Evolutionary conservation across 2,888 invertebrate species (phyloP).

Genomic region (Lissonota sp.): DNA sequence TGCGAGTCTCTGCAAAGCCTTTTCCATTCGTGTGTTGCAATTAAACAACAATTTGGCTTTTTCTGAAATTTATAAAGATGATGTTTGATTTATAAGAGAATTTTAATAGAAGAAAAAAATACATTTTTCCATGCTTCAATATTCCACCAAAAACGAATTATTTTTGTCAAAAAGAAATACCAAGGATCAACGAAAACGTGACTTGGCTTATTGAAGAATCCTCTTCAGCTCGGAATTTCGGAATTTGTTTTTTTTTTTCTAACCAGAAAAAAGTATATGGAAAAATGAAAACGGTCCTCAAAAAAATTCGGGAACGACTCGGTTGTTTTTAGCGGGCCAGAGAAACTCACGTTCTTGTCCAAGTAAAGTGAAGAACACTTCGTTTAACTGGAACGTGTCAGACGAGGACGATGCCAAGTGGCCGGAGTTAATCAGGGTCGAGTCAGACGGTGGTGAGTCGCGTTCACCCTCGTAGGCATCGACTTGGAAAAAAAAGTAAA

Average conservation of each 20-base stretch:
- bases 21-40: constrained; percentile 92
- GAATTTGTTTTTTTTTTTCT: not conserved
- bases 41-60: constrained; percentile 91
- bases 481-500: not conserved
- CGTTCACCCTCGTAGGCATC: constrained; percentile 42
- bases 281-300: not conserved
- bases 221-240: constrained; percentile 18
- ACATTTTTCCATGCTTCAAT: too few relatives aligned
- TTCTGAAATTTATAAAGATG: constrained; percentile 80
- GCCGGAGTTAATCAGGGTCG: constrained; percentile 77
- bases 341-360: constrained; percentile 48
- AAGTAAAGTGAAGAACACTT: constrained; percentile 44
- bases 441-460: constrained; percentile 82
- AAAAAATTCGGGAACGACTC: constrained; percentile 40
- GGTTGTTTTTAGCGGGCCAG: constrained; percentile 59
- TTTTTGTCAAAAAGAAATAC: too few relatives aligned
- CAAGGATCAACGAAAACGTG: too few relatives aligned
- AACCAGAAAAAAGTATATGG: not conserved
- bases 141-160: too few relatives aligned
- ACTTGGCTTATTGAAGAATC: not conserved
- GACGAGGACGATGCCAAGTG: constrained; percentile 76
- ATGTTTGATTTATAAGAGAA: constrained; percentile 53
- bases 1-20: constrained; percentile 88
- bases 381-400: constrained; percentile 65
- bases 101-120: too few relatives aligned